Base-by-base conservation (phyloP, 2,797 vertebrate species). In the Molossus molossus region DNA sequence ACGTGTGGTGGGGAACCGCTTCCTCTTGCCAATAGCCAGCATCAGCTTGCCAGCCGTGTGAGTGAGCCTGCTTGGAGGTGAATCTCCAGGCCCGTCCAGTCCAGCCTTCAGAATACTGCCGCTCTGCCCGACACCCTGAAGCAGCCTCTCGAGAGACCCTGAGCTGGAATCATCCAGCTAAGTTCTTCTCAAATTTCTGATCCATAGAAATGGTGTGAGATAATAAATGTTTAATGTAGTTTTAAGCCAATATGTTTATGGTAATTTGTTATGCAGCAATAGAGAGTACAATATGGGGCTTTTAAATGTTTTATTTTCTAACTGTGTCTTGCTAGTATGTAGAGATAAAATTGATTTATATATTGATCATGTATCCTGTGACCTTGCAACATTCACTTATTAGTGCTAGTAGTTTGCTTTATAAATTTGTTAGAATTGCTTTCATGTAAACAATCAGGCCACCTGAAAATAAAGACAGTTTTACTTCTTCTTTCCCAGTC, bases 341-440 rank as follows among this genome's bases (percentile, higher is more conserved):
- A 87, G 57, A 87, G 80, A 69, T 50, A 83, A 79, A 89, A 73
- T 86, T 60, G 55, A 86, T 53, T 84, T 62, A 53, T 70, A 14
- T 27, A 29, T 75, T 70, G 55, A 60, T 27, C 21, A 50, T 17
- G 18, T 86, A 55, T 45, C 62, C 23, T 50, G 6, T 65, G 40
- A 75, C 55, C 45, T 92, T 86, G 62, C 25, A 89, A 73, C 80
- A 75, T 45, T 86, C 37, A 76, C 9, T 89, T n/a, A 76, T 94
- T 27, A 40, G 27, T 92, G 50, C 12, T 27, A 60, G 27, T 9
- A 72, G n/a, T 62, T 82, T 65, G 62, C 72, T 87, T 83, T 60
- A 72, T 48, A 90, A 62, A 75, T 81, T 75, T 53, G 37, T 80
- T 90, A 53, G 62, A 48, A 58, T 88, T 77, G 85, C 69, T 86